Evolutionary conservation across 1,140 invertebrate species (phyloP).

Genomic region (Drosophila tropicalis): DNA sequence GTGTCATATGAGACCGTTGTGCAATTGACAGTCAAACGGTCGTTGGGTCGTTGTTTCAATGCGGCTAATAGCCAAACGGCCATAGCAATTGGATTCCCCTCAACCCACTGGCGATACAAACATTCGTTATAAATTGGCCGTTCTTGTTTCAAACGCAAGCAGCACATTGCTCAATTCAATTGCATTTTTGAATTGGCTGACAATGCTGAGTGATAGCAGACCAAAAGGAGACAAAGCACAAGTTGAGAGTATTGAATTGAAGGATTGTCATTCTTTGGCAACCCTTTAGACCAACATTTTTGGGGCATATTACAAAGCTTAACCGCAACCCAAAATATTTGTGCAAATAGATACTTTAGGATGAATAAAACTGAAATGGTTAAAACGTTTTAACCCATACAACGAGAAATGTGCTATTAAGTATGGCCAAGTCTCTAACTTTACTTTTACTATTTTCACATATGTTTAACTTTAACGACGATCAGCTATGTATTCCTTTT

Average conservation of each 20-base stretch:
- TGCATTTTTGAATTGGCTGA: slow-evolving; percentile 37
- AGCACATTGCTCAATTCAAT: slow-evolving; percentile 64
- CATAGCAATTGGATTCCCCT: slow-evolving; percentile 15
- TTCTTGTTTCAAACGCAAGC: slow-evolving; percentile 54
- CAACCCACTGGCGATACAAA: slow-evolving; percentile 36
- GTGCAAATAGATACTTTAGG: not conserved
- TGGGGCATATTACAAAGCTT: too few species aligned
- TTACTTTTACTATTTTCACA: slow-evolving; percentile 5
- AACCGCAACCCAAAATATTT: not conserved
- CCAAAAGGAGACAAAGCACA: not conserved
- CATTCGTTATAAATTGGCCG: slow-evolving; percentile 59
- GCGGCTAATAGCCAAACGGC: slow-evolving; percentile 40
- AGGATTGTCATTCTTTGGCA: not conserved
- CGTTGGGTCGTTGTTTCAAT: slow-evolving; percentile 12
- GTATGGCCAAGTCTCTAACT: not conserved
- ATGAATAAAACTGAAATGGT: not conserved
- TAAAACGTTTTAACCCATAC: not conserved
- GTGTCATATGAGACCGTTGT: slow-evolving; percentile 67
- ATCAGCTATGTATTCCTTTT: not conserved
- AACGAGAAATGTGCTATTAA: not conserved
- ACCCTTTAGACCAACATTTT: not conserved
- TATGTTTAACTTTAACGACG: not conserved
- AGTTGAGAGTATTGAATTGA: not conserved
- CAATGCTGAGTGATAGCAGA: slow-evolving; percentile 42
- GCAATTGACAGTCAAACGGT: slow-evolving; percentile 69